phyloP scores from a whole-genome alignment of 1,140 invertebrate species.

The Zaprionus ghesquierei region DNA sequence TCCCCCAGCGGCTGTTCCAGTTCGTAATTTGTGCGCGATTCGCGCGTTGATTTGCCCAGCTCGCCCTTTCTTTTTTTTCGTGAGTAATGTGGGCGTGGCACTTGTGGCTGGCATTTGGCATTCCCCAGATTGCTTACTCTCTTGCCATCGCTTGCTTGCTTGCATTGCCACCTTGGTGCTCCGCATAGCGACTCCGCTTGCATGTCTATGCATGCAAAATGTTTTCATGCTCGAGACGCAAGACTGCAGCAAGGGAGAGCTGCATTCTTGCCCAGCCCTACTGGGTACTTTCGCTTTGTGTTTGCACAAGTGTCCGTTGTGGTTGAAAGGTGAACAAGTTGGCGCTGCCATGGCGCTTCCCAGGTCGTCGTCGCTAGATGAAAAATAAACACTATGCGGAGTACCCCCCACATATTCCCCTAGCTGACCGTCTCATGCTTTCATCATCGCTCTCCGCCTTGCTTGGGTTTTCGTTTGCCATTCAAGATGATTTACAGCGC shows the following conservation, averaged over 20 bases:
- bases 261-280: not conserved
- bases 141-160: conserved; percentile 7
- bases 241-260: not conserved
- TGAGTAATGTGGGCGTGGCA: conserved; percentile 45
- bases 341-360: conserved; percentile 39
- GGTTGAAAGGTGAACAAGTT: conserved; percentile 73
- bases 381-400: conserved; percentile 74
- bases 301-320: conserved; percentile 75
- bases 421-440: not conserved
- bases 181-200: conserved; percentile 30
- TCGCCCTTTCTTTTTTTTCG: conserved; percentile 8
- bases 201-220: conserved; percentile 73
- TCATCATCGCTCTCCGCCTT: conserved; percentile 3
- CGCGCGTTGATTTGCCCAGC: conserved; percentile 43
- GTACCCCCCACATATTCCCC: conserved; percentile 33
- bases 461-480: conserved; percentile 35
- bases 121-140: conserved; percentile 52
- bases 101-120: conserved; percentile 37
- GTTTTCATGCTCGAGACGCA: conserved; percentile 55
- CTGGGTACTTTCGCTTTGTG: conserved; percentile 47
- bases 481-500: conserved; percentile 70
- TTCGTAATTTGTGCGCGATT: conserved; percentile 62
- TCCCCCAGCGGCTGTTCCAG: conserved; percentile 39
- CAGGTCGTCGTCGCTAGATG: conserved; percentile 59
- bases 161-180: conserved; percentile 11